phyloP scores from a whole-genome alignment of 2,888 invertebrate genomes.

The Dusona sp. region DNA sequence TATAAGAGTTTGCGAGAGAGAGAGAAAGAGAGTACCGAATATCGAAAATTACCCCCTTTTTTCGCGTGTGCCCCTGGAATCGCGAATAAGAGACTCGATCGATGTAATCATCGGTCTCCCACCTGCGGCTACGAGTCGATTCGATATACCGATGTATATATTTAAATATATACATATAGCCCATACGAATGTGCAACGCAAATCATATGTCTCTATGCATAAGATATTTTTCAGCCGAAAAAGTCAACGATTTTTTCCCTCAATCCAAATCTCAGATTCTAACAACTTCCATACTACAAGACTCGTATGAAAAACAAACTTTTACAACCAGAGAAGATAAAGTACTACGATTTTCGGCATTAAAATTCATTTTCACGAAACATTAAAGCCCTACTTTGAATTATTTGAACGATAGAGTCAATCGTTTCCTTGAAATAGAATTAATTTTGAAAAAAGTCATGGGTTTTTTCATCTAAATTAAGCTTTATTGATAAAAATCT shows the following conservation, averaged over 20 bases:
- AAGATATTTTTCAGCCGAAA: slow-evolving; percentile 4
- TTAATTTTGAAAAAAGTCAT: not conserved
- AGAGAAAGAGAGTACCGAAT: slow-evolving; percentile 74
- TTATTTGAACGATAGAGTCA: not conserved
- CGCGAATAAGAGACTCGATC: slow-evolving; percentile 75
- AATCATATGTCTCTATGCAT: slow-evolving; percentile 24
- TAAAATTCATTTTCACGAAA: not conserved
- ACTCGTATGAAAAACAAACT: not conserved
- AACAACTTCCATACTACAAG: not conserved
- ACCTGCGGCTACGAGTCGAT: slow-evolving; percentile 78
- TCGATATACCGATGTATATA: slow-evolving; percentile 36
- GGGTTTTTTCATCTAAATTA: not conserved
- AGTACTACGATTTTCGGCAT: not conserved
- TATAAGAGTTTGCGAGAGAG: slow-evolving; percentile 71
- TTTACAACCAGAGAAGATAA: not conserved
- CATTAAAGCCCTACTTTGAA: not conserved
- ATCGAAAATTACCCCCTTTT: slow-evolving; percentile 80
- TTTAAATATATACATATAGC: not conserved
- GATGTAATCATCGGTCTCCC: slow-evolving; percentile 83
- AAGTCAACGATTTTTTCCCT: not conserved
- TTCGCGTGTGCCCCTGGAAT: slow-evolving; percentile 68
- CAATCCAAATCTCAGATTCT: not conserved
- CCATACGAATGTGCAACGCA: not conserved
- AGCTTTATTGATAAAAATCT: not conserved
- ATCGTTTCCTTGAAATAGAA: not conserved